Evolutionary conservation across 37 sponge, comb jelly and placozoan genomes (phyloP).

Genomic region (Amphimedon queenslandica): DNA sequence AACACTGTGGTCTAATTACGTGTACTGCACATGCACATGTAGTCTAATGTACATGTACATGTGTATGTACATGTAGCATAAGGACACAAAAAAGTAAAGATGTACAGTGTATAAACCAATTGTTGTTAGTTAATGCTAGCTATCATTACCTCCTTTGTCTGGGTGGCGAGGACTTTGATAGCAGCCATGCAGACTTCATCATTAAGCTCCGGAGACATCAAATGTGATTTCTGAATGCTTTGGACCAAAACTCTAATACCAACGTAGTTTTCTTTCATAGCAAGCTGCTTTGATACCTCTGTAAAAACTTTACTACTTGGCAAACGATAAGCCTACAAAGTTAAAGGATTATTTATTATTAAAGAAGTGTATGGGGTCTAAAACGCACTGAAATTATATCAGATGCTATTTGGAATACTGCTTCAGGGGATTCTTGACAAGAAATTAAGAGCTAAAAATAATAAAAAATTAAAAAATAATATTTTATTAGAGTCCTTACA

Average conservation of each 20-base stretch:
- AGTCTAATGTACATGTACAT: no score
- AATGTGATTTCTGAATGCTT: constrained; percentile 14
- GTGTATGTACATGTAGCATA: no score
- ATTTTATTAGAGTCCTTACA: constrained; percentile 9
- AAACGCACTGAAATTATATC: constrained; percentile 39
- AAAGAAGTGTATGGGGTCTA: not conserved
- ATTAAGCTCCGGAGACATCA: constrained; percentile 14
- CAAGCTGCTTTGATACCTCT: constrained; percentile 30
- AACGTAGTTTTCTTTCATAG: constrained; percentile 22
- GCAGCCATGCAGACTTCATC: constrained; percentile 78
- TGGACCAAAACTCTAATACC: constrained; percentile 47
- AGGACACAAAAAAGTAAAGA: no score
- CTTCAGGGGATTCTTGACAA: constrained; percentile 45
- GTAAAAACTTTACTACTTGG: constrained; percentile 28
- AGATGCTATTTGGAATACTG: constrained; percentile 37
- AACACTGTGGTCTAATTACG: no score
- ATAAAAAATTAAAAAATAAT: not conserved
- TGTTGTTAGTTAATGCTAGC: no score
- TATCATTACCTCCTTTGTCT: constrained; percentile 73
- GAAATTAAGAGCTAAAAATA: not conserved
- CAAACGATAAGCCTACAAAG: constrained; percentile 39
- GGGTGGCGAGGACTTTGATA: constrained; percentile 65
- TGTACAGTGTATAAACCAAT: no score
- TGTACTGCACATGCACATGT: no score
- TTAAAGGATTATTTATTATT: not conserved